Evolutionary conservation across 23 tunicate species (phyloP).

Genomic region (Ascidia mentula): DNA sequence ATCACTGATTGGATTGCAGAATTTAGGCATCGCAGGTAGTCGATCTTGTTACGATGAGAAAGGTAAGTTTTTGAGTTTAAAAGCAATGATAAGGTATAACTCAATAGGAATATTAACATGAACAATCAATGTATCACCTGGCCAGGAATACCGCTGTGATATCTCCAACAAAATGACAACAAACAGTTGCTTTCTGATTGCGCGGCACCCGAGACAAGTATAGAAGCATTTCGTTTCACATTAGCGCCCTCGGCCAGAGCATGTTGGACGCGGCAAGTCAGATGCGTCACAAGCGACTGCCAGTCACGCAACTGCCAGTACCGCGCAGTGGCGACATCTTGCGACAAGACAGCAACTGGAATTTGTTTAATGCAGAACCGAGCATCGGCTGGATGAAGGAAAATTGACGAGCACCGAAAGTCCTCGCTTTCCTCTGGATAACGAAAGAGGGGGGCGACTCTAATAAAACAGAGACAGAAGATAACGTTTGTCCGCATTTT

Average conservation of each 20-base stretch:
- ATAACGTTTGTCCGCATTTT: not conserved
- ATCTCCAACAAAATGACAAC: not conserved
- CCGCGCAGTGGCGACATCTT: slow-evolving; percentile 1
- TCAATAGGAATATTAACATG: not conserved
- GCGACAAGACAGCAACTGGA: not conserved
- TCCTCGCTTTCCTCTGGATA: not conserved
- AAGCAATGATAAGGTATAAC: not conserved
- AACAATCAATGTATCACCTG: not conserved
- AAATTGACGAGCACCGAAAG: not conserved
- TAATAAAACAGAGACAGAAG: not conserved
- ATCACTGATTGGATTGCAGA: not conserved
- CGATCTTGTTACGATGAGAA: not conserved
- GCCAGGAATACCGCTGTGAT: not conserved
- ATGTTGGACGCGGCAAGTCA: not conserved
- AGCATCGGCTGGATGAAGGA: slow-evolving; percentile 20
- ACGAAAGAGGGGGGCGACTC: not conserved
- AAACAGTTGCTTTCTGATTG: not conserved
- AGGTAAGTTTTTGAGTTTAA: not conserved
- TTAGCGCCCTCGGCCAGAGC: not conserved
- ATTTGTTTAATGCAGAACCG: not conserved
- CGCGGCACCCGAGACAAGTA: not conserved
- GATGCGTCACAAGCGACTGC: not conserved
- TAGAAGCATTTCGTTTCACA: not conserved
- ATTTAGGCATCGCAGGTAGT: not conserved
- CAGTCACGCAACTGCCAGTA: not conserved